Conservation (phyloP, 2,888 invertebrate species). For the Neoitamus cyanurus region DNA sequence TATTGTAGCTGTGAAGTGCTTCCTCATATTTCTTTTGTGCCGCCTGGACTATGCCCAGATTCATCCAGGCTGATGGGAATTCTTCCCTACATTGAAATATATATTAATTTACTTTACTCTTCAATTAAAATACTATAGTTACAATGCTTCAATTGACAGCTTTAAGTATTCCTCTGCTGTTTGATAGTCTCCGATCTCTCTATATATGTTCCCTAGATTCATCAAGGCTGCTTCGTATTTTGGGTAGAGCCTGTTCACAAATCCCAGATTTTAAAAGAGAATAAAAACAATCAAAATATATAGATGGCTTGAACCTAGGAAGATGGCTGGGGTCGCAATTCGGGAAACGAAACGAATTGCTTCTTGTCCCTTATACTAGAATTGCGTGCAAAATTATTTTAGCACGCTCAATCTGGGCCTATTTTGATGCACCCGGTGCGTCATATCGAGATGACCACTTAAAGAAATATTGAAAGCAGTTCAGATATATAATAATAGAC, state of each 20-base stretch:
- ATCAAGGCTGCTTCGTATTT: conserved; percentile 94
- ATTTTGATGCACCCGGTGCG: too few relatives aligned
- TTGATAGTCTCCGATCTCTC: conserved; percentile 89
- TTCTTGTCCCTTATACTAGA: too few relatives aligned
- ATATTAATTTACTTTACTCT: background rate
- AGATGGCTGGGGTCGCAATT: too few relatives aligned
- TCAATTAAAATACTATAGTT: conserved; percentile 25
- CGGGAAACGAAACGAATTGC: too few relatives aligned
- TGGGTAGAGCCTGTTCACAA: conserved; percentile 78
- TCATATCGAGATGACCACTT: too few relatives aligned
- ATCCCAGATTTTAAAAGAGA: background rate
- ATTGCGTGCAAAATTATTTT: too few relatives aligned
- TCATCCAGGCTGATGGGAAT: conserved; percentile 99
- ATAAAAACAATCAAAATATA: background rate
- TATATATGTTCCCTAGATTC: conserved; percentile 94
- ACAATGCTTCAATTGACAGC: conserved; percentile 73
- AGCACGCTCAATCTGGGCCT: too few relatives aligned
- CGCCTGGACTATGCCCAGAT: conserved; percentile 91
- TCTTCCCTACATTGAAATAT: conserved; percentile 71
- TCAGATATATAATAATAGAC: too few relatives aligned
- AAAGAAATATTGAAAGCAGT: too few relatives aligned
- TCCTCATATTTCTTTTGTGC: conserved; percentile 75
- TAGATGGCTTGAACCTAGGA: background rate
- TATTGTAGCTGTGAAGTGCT: conserved; percentile 82
- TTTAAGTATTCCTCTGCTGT: conserved; percentile 87